Percentiles rank a stretch among this genome's conserved stretches.
Evolutionary conservation across 2,113 vertebrate species (phyloP).

Genomic region (Fukomys damarensis): DNA sequence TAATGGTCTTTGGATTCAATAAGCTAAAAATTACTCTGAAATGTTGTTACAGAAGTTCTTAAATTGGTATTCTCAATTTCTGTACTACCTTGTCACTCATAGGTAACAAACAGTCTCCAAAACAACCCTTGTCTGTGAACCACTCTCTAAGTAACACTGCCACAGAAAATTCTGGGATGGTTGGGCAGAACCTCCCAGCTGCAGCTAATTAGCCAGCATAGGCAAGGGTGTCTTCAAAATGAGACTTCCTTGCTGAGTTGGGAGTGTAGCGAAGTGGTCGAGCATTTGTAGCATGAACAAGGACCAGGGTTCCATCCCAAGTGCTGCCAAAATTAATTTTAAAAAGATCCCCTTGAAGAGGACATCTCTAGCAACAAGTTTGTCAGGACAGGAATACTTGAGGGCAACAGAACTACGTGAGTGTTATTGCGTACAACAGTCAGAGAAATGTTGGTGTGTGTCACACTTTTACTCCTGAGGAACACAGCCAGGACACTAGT

Average conservation of each 20-base stretch:
- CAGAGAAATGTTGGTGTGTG: background rate
- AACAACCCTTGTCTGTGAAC: background rate
- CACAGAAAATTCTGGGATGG: background rate
- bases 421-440: background rate
- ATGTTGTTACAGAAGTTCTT: background rate
- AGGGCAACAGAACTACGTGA: background rate
- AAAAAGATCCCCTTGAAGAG: background rate
- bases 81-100: background rate
- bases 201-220: background rate
- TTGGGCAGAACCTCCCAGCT: background rate
- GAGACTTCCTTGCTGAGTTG: background rate
- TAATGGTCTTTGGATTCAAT: constrained; percentile 28
- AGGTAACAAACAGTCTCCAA: background rate
- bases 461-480: background rate
- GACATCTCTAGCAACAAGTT: background rate
- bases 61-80: constrained; percentile 1
- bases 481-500: background rate
- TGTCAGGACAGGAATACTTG: background rate
- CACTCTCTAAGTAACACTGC: background rate
- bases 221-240: background rate
- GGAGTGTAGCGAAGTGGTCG: background rate
- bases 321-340: background rate
- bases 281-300: background rate
- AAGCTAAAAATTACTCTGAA: background rate
- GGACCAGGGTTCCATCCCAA: background rate